These are phyloP conservation scores for Conomelus anceps DNA, from an alignment of 2,888 invertebrate genomes.

Conservation along the genomic window DNA sequence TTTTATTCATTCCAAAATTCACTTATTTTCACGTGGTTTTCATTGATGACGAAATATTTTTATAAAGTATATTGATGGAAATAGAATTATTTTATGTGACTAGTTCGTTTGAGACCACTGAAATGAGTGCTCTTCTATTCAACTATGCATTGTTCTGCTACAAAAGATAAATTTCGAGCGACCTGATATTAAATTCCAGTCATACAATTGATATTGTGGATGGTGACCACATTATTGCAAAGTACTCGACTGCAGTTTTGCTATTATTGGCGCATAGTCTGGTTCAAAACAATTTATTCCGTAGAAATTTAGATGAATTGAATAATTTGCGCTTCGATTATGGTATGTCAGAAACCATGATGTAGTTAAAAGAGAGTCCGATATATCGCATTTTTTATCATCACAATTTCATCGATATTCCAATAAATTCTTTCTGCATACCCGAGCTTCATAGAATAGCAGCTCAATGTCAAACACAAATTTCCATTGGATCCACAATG, in stretches of 20 bases:
- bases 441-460: neutral
- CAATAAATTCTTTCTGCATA: neutral
- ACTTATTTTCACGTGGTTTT: neutral
- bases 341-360: neutral
- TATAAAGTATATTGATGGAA: too few relatives aligned
- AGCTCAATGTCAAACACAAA: neutral
- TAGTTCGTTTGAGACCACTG: neutral
- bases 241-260: neutral
- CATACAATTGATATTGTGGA: neutral
- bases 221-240: neutral
- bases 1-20: neutral
- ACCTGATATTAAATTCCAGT: neutral
- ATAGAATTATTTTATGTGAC: neutral
- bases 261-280: neutral
- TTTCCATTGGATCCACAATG: too few relatives aligned
- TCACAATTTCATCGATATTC: neutral
- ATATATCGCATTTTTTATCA: neutral
- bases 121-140: neutral
- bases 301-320: neutral
- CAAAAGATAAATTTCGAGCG: neutral
- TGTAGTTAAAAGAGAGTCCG: neutral
- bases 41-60: too few relatives aligned
- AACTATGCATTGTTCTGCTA: neutral
- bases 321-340: neutral
- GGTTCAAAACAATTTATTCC: too few relatives aligned